Base-by-base conservation (phyloP, 2,888 invertebrate genomes). In the Agrochola lota region DNA sequence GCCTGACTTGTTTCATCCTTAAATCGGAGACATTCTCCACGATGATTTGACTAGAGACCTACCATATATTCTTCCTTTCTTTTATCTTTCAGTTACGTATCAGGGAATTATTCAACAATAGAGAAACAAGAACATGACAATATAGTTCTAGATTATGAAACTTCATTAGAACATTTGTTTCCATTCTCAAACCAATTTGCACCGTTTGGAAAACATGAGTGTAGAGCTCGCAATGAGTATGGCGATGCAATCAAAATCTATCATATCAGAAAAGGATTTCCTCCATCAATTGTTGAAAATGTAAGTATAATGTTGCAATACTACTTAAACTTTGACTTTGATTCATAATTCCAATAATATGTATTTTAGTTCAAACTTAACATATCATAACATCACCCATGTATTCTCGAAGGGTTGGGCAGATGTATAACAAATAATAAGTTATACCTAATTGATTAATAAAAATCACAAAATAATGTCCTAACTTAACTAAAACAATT, bases 161-260 rank as follows among this genome's bases (percentile, higher is more conserved):
- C 84, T 15, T 75, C 83, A 11, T 74, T 87, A 2, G 87, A 88
- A 55, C 83, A 87, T 40, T 84, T 87, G 43, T 71, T 92, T 9
- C 74, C 76, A 3, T 71, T 95, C 17, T 87, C 93, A 35, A 88
- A 92, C 23, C 87, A 91, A 12, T 89, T 89, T 52, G 89, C 91
- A 26, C 83, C 91, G 2, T 96, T 92, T 69, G 96, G 96, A 49
- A 82, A 85, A 30, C 96, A 94, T 71, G 91, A 92, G 73, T 96
- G 96, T 77, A 85, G 71, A 15, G 95, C 93, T 5, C 86, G 63
- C 12, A 96, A 96, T 74, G 78, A 88, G 8, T 86, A 88, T 43
- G 96, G 96, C 0, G 83, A 87, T 73, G 90, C 90, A 0, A 89
- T 83, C 9, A 96, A 95, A 87, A 77, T 80, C 0, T 91, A 94